Percentiles rank a stretch among this genome's conserved stretches.
Evolutionary conservation across 2,113 vertebrate genomes (phyloP).

Genomic region (human): GRCh38 chr12:120009501-120010000

Average conservation of each 20-base stretch:
- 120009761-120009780: slow-evolving; percentile 4
- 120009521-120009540: not conserved
- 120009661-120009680: not conserved
- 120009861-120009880: not conserved
- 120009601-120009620: not conserved
- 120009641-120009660: not conserved
- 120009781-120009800: slow-evolving; percentile 31
- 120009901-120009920: not conserved
- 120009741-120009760: not conserved
- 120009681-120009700: not conserved
- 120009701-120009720: not conserved
- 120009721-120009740: not conserved
- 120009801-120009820: slow-evolving; percentile 23
- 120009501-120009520: not conserved
- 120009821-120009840: not conserved
- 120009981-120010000: not conserved
- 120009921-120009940: slow-evolving; percentile 22
- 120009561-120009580: not conserved
- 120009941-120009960: not conserved
- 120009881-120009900: not conserved
- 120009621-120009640: not conserved
- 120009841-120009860: not conserved
- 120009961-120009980: slow-evolving; percentile 15
- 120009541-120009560: not conserved
- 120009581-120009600: not conserved